phyloP scores from a whole-genome alignment of 2,888 invertebrate species.

The Hirtodrosophila duncani region DNA sequence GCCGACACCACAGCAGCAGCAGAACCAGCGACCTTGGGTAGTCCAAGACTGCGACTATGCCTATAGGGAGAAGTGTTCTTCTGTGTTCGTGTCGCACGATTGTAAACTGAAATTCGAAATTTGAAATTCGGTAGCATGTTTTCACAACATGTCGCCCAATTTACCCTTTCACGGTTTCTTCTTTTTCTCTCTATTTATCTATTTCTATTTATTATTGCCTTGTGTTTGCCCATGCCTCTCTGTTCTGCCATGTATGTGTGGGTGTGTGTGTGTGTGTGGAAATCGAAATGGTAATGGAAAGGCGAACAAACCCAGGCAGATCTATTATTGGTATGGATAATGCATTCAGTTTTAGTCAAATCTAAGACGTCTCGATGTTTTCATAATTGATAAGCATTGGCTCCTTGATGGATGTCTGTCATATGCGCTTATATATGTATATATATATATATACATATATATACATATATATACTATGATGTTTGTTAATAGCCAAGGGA shows the following conservation, averaged over 20 bases:
- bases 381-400: too few species aligned
- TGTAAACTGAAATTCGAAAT: constrained; percentile 67
- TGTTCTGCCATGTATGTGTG: not conserved
- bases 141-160: constrained; percentile 77
- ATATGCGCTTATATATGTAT: constrained; percentile 45
- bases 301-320: not conserved
- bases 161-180: constrained; percentile 62
- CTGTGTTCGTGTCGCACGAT: constrained; percentile 48
- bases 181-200: constrained; percentile 26
- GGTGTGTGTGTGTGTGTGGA: constrained; percentile 9
- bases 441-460: not conserved
- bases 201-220: constrained; percentile 18
- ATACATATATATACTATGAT: constrained; percentile 58
- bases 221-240: constrained; percentile 10
- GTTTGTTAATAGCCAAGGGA: too few species aligned
- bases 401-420: too few species aligned
- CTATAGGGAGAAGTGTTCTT: not conserved
- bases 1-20: constrained; percentile 61
- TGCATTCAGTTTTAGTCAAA: too few species aligned
- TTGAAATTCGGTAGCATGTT: constrained; percentile 76
- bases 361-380: too few species aligned
- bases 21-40: constrained; percentile 34
- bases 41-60: constrained; percentile 17
- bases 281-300: not conserved
- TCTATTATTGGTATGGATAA: too few species aligned